These are phyloP conservation scores for Auanema freiburgensis DNA, from an alignment of 2,888 invertebrate genomes.

Conservation along the genomic window DNA sequence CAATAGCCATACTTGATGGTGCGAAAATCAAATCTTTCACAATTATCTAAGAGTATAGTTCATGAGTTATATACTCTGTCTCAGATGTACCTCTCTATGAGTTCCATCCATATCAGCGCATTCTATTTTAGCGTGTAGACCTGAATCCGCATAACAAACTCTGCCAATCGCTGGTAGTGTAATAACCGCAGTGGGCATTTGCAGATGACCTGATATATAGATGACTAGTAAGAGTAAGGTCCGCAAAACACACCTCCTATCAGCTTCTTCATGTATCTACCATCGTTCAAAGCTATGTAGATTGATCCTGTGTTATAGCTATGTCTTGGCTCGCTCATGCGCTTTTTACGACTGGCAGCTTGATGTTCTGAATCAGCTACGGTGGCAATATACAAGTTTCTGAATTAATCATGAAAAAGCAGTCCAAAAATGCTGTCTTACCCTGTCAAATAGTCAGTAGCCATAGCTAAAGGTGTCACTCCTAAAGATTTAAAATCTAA, in stretches of 20 bases:
- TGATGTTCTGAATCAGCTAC: constrained; percentile 28
- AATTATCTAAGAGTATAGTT: constrained; percentile 68
- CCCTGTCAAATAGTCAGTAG: constrained; percentile 88
- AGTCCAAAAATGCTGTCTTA: constrained; percentile 44
- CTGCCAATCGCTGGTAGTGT: constrained; percentile 68
- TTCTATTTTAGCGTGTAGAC: constrained; percentile 88
- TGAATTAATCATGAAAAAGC: constrained; percentile 12
- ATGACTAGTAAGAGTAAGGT: constrained; percentile 1
- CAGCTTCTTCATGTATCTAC: constrained; percentile 72
- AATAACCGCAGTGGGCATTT: constrained; percentile 81
- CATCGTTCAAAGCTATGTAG: constrained; percentile 85
- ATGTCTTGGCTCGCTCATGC: constrained; percentile 54
- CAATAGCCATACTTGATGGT: constrained; percentile 86
- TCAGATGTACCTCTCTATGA: constrained; percentile 72
- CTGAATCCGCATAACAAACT: constrained; percentile 92
- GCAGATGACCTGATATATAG: constrained; percentile 68
- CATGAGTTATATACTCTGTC: not conserved
- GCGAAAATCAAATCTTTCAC: constrained; percentile 81
- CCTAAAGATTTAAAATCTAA: constrained; percentile 56
- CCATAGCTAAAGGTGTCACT: constrained; percentile 78
- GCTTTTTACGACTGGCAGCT: constrained; percentile 36
- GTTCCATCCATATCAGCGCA: constrained; percentile 95
- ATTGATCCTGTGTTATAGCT: constrained; percentile 70
- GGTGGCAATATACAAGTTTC: constrained; percentile 57
- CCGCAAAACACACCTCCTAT: constrained; percentile 68